Evolutionary conservation across 1,140 invertebrate species (phyloP), one percentile per base, ranked within the genome.

Genomic region (Drosophila virilis): DNA sequence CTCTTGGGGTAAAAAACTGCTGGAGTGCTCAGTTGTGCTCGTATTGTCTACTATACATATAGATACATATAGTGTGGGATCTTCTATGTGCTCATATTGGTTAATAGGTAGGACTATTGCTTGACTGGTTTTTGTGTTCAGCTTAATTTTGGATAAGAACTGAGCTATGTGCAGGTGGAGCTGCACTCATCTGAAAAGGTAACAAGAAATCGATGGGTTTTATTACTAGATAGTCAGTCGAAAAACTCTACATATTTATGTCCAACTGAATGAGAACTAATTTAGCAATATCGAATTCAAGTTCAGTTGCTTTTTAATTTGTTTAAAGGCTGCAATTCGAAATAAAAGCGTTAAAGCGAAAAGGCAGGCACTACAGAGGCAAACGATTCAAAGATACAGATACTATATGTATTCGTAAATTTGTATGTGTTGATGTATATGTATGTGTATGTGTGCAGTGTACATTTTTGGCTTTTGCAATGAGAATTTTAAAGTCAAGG

Each of bases 401-500:
- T 28, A 22, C 33, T 22, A 37, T 12, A 59, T 38, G 22, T 46
- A 13, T 33, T 50, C 35, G 33, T 15, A 17, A 59, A 52, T 8
- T 51, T 51, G 33, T 55, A 13, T 61, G 17, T 51, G 33, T 59
- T 6, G 12, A 22, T 58, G 42, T 67, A 32, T 37, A 22, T 68
- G 13, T 40, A 15, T 45, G 54, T 68, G 13, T 40, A 15, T 45
- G 54, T 59, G 51, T 58, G 59, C 6, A 51, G 60, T 51, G 59
- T 77, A 72, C 65, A 80, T 85, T 70, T 71, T 69, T n/a, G 28
- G 33, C n/a, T 66, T 64, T 78, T 80, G 81, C 82, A 86, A 86
- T 88, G 62, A 83, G 82, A 80, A 89, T 88, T 88, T 89, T 74
- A 78, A 83, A 88, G 84, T 89, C 84, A 88, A 88, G 84, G 84